These are phyloP conservation scores for Catharus minimus DNA, from an alignment of 2,113 vertebrate species.

Conservation along the genomic window DNA sequence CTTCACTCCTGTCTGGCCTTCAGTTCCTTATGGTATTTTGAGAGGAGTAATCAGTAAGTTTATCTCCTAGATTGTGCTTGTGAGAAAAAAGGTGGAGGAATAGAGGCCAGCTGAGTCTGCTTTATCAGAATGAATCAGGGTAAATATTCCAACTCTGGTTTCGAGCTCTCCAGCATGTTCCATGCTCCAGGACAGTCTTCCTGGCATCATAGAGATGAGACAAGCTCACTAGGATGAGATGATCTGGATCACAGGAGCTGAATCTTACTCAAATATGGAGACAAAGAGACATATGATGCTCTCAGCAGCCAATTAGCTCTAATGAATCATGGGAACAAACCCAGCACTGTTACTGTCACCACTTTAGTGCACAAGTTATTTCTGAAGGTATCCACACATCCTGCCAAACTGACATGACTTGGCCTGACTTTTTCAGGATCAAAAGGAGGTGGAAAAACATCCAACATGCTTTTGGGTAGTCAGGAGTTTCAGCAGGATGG, in stretches of 20 bases:
- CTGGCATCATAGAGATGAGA: background rate
- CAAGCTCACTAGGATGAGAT: background rate
- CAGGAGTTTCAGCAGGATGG: background rate
- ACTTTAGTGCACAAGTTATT: background rate
- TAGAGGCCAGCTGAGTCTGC: background rate
- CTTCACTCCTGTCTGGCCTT: background rate
- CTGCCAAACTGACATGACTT: background rate
- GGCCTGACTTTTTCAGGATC: background rate
- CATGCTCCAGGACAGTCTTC: background rate
- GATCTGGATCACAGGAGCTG: slow-evolving; percentile 2
- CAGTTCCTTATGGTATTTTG: background rate
- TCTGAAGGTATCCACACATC: background rate
- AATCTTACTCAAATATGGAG: background rate
- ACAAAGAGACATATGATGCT: background rate
- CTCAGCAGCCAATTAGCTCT: background rate
- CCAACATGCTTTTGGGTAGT: background rate
- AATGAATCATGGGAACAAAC: background rate
- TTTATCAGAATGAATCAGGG: background rate
- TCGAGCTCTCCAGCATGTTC: background rate
- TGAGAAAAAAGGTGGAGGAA: background rate
- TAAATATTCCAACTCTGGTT: background rate
- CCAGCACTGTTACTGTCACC: background rate
- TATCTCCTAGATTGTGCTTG: background rate
- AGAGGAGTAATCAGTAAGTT: background rate
- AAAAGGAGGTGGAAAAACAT: background rate